Evolutionary conservation across 2,888 invertebrate genomes (phyloP).

Genomic region (Lasioglossum pauxillum): DNA sequence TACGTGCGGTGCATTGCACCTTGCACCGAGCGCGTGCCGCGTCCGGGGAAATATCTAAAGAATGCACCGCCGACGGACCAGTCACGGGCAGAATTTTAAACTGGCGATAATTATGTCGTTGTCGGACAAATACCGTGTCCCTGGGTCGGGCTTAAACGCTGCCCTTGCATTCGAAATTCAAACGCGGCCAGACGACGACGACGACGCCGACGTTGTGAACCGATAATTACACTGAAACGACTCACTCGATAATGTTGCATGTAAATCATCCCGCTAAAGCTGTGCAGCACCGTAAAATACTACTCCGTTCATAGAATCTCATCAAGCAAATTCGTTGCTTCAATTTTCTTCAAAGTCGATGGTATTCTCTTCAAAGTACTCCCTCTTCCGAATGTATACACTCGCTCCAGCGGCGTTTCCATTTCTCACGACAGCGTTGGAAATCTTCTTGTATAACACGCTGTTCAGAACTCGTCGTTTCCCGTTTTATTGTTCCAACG

Average conservation of each 20-base stretch:
- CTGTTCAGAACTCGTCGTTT: background rate
- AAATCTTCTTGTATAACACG: background rate
- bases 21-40: conserved; percentile 15
- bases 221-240: conserved; percentile 26
- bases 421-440: background rate
- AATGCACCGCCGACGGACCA: conserved; percentile 37
- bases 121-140: conserved; percentile 3
- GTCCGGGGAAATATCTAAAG: conserved; percentile 56
- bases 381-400: background rate
- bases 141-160: background rate
- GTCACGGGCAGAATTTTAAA: conserved; percentile 55
- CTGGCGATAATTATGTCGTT: conserved; percentile 45
- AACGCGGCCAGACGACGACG: background rate
- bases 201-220: background rate
- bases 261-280: conserved; percentile 19
- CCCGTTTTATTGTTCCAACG: background rate
- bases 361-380: background rate
- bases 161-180: background rate
- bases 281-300: background rate
- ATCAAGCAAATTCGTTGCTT: conserved; percentile 1
- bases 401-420: background rate
- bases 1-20: conserved; percentile 47
- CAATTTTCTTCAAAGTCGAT: background rate
- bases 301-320: background rate
- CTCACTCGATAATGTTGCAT: conserved; percentile 20